Conservation (phyloP, 2,113 vertebrate genomes). For the Dolichallabes microphthalmus region DNA sequence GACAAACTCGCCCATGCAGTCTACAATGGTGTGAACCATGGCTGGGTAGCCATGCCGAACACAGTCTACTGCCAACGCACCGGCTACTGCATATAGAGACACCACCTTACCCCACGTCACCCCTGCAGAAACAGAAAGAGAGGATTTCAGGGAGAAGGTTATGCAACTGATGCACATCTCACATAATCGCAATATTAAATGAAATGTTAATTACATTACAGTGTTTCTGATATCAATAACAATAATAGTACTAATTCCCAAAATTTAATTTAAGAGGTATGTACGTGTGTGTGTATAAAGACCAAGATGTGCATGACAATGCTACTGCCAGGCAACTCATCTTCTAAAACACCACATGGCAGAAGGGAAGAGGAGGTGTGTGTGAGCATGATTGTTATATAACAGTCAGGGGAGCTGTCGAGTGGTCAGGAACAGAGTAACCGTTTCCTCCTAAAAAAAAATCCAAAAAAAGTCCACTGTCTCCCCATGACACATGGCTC, state of each 20-base stretch:
- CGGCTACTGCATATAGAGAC: slow-evolving; percentile 88
- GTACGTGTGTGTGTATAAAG: slow-evolving; percentile 4
- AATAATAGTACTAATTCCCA: background rate
- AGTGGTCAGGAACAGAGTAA: slow-evolving; percentile 33
- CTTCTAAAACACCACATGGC: slow-evolving; percentile 2
- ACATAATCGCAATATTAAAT: background rate
- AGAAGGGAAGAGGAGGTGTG: slow-evolving; percentile 12
- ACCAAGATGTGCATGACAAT: slow-evolving; percentile 17
- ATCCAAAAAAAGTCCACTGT: background rate
- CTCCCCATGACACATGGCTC: slow-evolving; percentile 19
- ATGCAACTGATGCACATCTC: background rate
- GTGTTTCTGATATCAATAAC: background rate
- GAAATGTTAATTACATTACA: background rate
- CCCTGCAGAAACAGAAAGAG: slow-evolving; percentile 17
- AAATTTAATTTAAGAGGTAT: background rate
- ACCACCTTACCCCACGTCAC: slow-evolving; percentile 98
- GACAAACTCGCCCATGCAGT: slow-evolving; percentile 97
- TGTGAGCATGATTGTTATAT: slow-evolving; percentile 26
- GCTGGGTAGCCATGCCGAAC: slow-evolving; percentile 87
- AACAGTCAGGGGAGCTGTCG: slow-evolving; percentile 43
- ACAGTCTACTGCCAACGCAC: slow-evolving; percentile 88
- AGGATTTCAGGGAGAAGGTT: background rate
- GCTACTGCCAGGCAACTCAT: slow-evolving; percentile 23
- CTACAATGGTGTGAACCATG: slow-evolving; percentile 89
- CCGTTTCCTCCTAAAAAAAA: slow-evolving; percentile 24